Evolutionary conservation across 2,888 invertebrate species (phyloP), one percentile per base, ranked within the genome.

Genomic region (Limnephilus auricula): DNA sequence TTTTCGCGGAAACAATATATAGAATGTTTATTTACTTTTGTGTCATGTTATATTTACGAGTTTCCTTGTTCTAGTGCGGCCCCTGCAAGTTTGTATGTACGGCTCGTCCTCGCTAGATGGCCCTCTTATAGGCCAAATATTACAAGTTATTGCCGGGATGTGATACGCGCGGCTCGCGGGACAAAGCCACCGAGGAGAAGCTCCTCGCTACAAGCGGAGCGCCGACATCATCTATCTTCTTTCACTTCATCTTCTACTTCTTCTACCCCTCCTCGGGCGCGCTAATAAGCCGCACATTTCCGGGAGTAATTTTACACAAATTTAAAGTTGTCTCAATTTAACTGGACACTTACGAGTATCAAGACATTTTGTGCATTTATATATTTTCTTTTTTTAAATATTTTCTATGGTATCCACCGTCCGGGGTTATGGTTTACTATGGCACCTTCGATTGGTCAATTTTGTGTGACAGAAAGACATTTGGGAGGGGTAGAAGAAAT

Each of bases 101-200:
- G 92, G 45, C 93, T 92, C 93, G 93, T 93, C 84, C 89, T 91
- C 91, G 85, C 90, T 92, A 92, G 92, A 92, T 93, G 91, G 93
- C 91, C 93, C 93, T 92, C 92, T 93, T 93, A 93, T 92, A 93
- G 93, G 91, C 93, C 93, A 92, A 93, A 93, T 93, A 93, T 93
- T 91, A 93, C 93, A 93, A 93, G 93, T 93, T 93, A 93, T 93
- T 92, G 93, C 93, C 88, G 85, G 91, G 92, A 93, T 93, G 93
- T 93, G 93, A 91, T 90, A 40, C 79, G 85, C 89, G 89, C 65
- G 87, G 90, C 89, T 90, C 89, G 89, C 79, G 89, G 91, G 85
- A 88, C 90, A 30, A 34, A 85, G 31, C 65, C 65, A 65, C 65
- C 65, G 25, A 65, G 65, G 65, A 25, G 65, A 65, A n/a, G 9